Evolutionary conservation across 2,888 invertebrate genomes (phyloP).

Genomic region (Glomeris marginata): DNA sequence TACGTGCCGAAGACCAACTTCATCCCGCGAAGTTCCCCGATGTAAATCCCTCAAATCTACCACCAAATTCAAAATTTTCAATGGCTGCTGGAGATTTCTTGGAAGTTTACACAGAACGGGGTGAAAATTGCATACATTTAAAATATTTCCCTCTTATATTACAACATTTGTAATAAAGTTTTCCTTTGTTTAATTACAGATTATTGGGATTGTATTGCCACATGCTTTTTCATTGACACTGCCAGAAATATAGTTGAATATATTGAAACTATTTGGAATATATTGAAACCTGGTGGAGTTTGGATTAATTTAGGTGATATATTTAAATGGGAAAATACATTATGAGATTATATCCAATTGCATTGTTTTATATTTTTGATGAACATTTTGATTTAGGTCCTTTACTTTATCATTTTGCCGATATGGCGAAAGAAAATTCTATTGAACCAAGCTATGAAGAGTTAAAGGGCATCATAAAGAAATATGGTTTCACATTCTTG

Average conservation of each 20-base stretch:
- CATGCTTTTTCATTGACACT: slow-evolving; percentile 98
- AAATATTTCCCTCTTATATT: too few species aligned
- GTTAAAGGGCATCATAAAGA: slow-evolving; percentile 56
- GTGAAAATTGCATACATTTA: too few species aligned
- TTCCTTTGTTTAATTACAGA: slow-evolving; percentile 33
- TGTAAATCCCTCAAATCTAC: slow-evolving; percentile 54
- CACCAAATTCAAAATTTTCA: slow-evolving; percentile 55
- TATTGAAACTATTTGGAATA: slow-evolving; percentile 77
- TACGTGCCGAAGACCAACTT: slow-evolving; percentile 64
- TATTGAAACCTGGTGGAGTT: slow-evolving; percentile 70
- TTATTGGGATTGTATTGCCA: slow-evolving; percentile 82
- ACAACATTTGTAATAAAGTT: slow-evolving; percentile 1
- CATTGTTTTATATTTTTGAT: too few species aligned
- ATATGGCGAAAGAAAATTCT: slow-evolving; percentile 69
- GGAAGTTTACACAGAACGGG: slow-evolving; percentile 46
- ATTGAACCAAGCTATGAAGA: slow-evolving; percentile 87
- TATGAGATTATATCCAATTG: neutral
- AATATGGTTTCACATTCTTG: slow-evolving; percentile 49
- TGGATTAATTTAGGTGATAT: slow-evolving; percentile 66
- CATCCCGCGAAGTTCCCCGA: slow-evolving; percentile 71
- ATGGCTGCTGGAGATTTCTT: slow-evolving; percentile 97
- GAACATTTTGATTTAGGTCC: slow-evolving; percentile 47
- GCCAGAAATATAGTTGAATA: slow-evolving; percentile 92
- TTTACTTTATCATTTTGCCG: slow-evolving; percentile 70
- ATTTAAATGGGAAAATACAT: neutral